Evolutionary conservation across 1,140 invertebrate genomes (phyloP), one percentile per base, ranked within the genome.

Genomic region (Pachypeltis micranthus): DNA sequence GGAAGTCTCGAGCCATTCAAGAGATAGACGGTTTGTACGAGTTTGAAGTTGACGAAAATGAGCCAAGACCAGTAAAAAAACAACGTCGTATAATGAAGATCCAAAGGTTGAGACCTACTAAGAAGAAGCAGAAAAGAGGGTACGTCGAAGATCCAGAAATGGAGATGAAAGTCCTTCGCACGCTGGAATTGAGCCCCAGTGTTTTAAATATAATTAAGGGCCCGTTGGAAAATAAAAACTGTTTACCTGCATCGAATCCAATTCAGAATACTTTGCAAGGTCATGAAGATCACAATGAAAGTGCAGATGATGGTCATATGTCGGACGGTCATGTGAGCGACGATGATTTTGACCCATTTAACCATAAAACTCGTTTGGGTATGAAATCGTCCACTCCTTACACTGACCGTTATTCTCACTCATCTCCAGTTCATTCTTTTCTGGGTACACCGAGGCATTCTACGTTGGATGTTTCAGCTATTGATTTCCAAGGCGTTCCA

Each of bases 1-100:
- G 47, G 19, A 21, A 21, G 4, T 21, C 47, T 51, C 21, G 12
- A 28, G 27, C 61, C 21, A 24, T 51, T 29, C 24, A 62, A 34
- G 21, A 24, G 44, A 62, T 12, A 2, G 44, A 62, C 27, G 44
- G 57, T 14, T 21, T 63, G 4, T 63, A 63, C 44, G 62, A 63
- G 23, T 63, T 63, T 44, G 62, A 63, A 57, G 54, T 63, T 1
- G 62, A 63, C 25, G 62, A 63, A 58, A 63, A 57, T 58, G 62
- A 63, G 24, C 62, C 62, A 23, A 25, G 27, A 29, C 47, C 31
- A 7, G 57, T 56, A 29, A 63, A 63, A 27, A 57, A 2, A 14
- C 54, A 63, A 26, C 25, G 55, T 1, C 60, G 39, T 23, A 54
- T 62, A 19, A 12, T 54, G 26, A 62, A 62, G 16, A 51, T 62